phyloP scores from a whole-genome alignment of 2,888 invertebrate species.

The Amaurobius ferox region DNA sequence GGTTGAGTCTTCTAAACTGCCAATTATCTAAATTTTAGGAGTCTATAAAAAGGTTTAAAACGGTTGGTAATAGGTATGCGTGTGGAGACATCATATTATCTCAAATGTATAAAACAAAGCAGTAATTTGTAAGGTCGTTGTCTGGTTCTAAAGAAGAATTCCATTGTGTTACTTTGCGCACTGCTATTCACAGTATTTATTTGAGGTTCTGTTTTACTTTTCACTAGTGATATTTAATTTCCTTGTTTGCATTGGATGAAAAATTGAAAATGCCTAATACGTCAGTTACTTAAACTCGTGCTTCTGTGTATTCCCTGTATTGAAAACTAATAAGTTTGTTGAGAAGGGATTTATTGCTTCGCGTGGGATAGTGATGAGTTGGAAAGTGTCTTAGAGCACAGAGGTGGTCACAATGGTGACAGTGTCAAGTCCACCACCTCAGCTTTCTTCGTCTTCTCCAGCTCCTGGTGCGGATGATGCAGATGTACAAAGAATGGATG shows the following conservation, averaged over 20 bases:
- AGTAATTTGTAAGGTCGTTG: background rate
- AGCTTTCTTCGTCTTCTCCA: conserved; percentile 15
- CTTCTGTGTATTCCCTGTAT: background rate
- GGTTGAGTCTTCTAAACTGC: background rate
- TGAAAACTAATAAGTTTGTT: too few species aligned
- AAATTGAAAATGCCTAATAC: conserved; percentile 36
- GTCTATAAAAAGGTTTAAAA: conserved; percentile 17
- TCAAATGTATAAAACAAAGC: background rate
- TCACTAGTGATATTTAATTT: too few species aligned
- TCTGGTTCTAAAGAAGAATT: background rate
- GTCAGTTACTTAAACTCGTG: conserved; percentile 43
- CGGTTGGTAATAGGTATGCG: background rate
- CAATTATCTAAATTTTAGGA: conserved; percentile 22
- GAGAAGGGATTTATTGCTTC: too few species aligned
- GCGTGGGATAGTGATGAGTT: background rate
- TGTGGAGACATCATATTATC: background rate
- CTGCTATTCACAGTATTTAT: too few species aligned
- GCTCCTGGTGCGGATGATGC: conserved; percentile 19
- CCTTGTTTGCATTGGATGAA: background rate
- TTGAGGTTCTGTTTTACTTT: too few species aligned
- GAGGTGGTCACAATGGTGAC: conserved; percentile 39
- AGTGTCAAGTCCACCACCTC: conserved; percentile 40
- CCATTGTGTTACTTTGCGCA: too few species aligned
- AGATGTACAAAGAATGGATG: conserved; percentile 39
- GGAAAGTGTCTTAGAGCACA: background rate